Base-by-base conservation (phyloP, 2,113 vertebrate genomes). In the Rhadina sibilatrix region DNA sequence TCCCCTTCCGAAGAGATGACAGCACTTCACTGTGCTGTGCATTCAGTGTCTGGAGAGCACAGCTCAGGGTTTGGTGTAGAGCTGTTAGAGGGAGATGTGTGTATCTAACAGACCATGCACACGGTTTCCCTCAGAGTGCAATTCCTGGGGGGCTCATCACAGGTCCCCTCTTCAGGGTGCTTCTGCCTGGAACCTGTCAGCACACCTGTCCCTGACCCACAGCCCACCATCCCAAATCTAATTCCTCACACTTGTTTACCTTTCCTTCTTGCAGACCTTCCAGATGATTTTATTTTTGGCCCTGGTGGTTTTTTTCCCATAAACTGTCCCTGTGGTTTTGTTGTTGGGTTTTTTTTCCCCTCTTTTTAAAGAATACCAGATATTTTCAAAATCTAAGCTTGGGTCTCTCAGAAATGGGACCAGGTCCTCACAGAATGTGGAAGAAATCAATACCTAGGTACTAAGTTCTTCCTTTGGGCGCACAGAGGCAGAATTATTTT, bases 141-240 rank as follows among this genome's bases (percentile, higher is more conserved):
- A 0, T 10, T 80, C 54, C 42, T 22, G 10, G 1, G 1, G 4
- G 15, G 14, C 19, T 57, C 31, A 25, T 40, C 33, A 42, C 3
- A 1, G 35, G 3, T 19, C 25, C 35, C 7, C 66, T 47, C 47
- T 50, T 79, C 27, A 44, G 12, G 35, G 16, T 52, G 31, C 33
- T 63, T 89, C 50, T 63, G 31, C 46, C 37, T 82, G 21, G 35
- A 87, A 19, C 33, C 38, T n/a, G 22, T 25, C 28, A 76, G 15
- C 0, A 0, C 10, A 0, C 28, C 54, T 61, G 25, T 27, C 24
- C 50, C 64, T 65, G 52, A 27, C 37, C 46, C 27, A 24, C 2
- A 11, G 47, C 16, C 27, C 44, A 52, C 13, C 31, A 38, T 9
- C 35, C 35, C 33, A 52, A 11, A 18, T 59, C 30, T 15, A 60